A percentile compares a stretch with the other conserved stretches of the same genome.
phyloP scores from a whole-genome alignment of 92 coral and sea anemone species.

The Blastomussa wellsi region DNA sequence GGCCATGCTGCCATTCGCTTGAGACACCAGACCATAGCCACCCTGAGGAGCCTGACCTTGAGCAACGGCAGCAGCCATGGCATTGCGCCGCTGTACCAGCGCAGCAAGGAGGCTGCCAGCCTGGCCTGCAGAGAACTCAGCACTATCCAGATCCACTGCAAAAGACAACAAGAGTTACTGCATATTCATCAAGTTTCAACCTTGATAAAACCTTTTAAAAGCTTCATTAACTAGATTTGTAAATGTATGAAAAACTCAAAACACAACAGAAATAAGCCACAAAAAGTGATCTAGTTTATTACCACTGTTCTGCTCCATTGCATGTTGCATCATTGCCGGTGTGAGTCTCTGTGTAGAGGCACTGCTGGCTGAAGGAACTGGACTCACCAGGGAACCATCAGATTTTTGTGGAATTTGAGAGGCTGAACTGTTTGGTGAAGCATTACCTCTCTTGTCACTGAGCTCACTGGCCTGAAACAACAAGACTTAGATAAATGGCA shows the following conservation, averaged over 20 bases:
- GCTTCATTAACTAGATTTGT: not conserved
- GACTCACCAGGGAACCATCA: conserved; percentile 45
- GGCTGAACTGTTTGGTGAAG: conserved; percentile 38
- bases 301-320: conserved; percentile 35
- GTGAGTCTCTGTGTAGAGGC: conserved; percentile 20
- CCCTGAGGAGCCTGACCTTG: conserved; percentile 59
- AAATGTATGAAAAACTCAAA: too few relatives aligned
- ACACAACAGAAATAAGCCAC: not conserved
- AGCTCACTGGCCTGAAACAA: conserved; percentile 68
- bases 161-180: not conserved
- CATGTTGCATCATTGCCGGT: conserved; percentile 33
- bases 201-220: not conserved
- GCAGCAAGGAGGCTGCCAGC: conserved; percentile 91
- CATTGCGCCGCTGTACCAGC: conserved; percentile 77
- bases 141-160: conserved; percentile 56
- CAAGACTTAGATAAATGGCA: not conserved
- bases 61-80: conserved; percentile 72
- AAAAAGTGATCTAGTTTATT: not conserved
- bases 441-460: conserved; percentile 69
- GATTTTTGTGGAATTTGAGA: conserved; percentile 42
- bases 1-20: conserved; percentile 76
- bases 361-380: conserved; percentile 22
- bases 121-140: conserved; percentile 78
- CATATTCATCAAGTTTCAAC: not conserved
- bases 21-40: conserved; percentile 69